Conservation (phyloP, 2,888 invertebrate species). For the Plutella xylostella region DNA sequence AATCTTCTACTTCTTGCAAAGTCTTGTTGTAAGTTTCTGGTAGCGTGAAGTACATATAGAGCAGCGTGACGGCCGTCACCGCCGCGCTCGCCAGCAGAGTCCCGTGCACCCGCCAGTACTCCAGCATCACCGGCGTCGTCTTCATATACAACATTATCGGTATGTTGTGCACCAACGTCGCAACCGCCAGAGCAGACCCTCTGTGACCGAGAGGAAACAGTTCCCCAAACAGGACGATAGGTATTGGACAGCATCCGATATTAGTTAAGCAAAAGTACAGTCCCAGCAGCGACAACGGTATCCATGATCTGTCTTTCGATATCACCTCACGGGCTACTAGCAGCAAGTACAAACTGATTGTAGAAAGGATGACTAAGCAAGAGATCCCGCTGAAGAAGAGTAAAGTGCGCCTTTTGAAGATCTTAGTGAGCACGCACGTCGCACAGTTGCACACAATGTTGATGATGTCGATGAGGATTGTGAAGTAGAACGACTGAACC, state of each 20-base stretch:
- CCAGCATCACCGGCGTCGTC: conserved; percentile 31
- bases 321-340: conserved; percentile 24
- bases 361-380: conserved; percentile 25
- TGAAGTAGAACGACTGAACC: conserved; percentile 30
- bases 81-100: conserved; percentile 37
- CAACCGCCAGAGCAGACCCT: conserved; percentile 29
- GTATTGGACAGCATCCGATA: conserved; percentile 43
- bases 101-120: conserved; percentile 31
- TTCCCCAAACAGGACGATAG: conserved; percentile 41
- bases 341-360: conserved; percentile 30
- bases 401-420: conserved; percentile 33
- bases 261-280: conserved; percentile 37
- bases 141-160: conserved; percentile 30
- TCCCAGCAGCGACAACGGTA: conserved; percentile 31
- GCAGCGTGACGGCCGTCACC: conserved; percentile 21
- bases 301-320: conserved; percentile 24
- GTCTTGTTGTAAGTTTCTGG: conserved; percentile 35
- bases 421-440: conserved; percentile 33
- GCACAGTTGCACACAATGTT: conserved; percentile 31
- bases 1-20: conserved; percentile 32
- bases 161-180: conserved; percentile 29
- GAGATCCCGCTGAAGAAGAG: conserved; percentile 35
- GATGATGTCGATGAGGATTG: conserved; percentile 33
- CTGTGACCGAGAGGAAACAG: conserved; percentile 40
- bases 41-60: conserved; percentile 24